Evolutionary conservation across 1,140 invertebrate species (phyloP).

Genomic region (Calephelis nemesis): DNA sequence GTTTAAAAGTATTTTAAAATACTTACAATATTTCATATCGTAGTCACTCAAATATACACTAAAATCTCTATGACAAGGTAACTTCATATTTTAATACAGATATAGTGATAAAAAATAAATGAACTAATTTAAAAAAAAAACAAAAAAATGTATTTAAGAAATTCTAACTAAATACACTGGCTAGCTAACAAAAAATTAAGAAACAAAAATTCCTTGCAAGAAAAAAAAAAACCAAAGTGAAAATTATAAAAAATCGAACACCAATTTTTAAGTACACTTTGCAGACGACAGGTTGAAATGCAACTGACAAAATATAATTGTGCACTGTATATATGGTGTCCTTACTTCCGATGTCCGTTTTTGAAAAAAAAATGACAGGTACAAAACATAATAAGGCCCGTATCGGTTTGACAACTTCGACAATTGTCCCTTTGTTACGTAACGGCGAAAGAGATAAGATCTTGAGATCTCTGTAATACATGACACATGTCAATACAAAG

Average conservation of each 20-base stretch:
- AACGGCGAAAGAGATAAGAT: slow-evolving; percentile 20
- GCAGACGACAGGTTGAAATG: slow-evolving; percentile 57
- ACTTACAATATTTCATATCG: slow-evolving; percentile 60
- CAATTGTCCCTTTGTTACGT: slow-evolving; percentile 27
- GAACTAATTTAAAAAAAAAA: too few species aligned
- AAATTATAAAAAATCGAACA: slow-evolving; percentile 29
- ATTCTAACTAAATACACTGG: too few species aligned
- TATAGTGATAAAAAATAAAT: too few species aligned
- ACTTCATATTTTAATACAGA: slow-evolving; percentile 52
- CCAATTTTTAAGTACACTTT: slow-evolving; percentile 41
- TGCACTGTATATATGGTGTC: slow-evolving; percentile 24
- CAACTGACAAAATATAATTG: slow-evolving; percentile 53
- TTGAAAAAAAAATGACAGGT: slow-evolving; percentile 68
- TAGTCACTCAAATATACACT: slow-evolving; percentile 43
- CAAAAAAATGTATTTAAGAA: too few species aligned
- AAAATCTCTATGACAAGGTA: slow-evolving; percentile 49
- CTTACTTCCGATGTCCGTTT: slow-evolving; percentile 63
- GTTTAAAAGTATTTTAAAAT: slow-evolving; percentile 26
- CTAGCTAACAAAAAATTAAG: neutral
- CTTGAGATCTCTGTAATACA: slow-evolving; percentile 14
- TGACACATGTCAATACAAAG: slow-evolving; percentile 12
- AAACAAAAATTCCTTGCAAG: slow-evolving; percentile 23
- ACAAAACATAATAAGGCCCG: slow-evolving; percentile 48
- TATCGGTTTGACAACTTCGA: slow-evolving; percentile 41
- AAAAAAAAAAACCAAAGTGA: neutral